Evolutionary conservation across 1,140 invertebrate genomes (phyloP), one percentile per base, ranked within the genome.

Genomic region (Bombus turneri): DNA sequence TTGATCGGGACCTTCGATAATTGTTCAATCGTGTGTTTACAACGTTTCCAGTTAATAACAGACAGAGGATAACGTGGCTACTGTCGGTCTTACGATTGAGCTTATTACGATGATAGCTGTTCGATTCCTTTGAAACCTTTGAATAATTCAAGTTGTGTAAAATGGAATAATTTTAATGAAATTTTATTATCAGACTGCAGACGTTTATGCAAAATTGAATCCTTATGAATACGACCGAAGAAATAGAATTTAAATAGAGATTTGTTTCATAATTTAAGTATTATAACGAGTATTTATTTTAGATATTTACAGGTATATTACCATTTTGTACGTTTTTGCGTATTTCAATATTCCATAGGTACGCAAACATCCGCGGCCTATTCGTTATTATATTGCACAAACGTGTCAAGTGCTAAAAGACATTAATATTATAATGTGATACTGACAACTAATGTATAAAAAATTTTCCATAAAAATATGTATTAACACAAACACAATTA

Each of bases 1-100:
- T 83, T 83, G 86, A 88, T 86, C 87, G 75, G 69, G 37, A 79
- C 22, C 74, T 79, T 86, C 68, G 78, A 83, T 86, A 83, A 88
- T 86, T 88, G 73, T 22, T 34, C 80, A 83, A 88, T 90, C 83
- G 71, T 71, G 79, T 77, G 83, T 71, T 87, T 82, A 89, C 85
- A 76, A 80, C 59, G 71, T 85, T 82, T 77, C 47, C 69, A 72
- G 64, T 34, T 83, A 59, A 64, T 87, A 82, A 79, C 80, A n/a
- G 31, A 1, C 22, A 37, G 3, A 68, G 77, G 34, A 53, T 64
- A 66, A 47, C 53, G 59, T 34, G 34, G 13, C 10, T n/a, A 37
- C 1, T 31, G 31, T 59, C 37, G 37, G 15, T 2, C 13, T 12
- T 9, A 28, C 22, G 28, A 5, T 64, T 34, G 37, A 41, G 37